Conservation (phyloP, 2,797 vertebrate genomes). For the Notamacropus eugenii region DNA sequence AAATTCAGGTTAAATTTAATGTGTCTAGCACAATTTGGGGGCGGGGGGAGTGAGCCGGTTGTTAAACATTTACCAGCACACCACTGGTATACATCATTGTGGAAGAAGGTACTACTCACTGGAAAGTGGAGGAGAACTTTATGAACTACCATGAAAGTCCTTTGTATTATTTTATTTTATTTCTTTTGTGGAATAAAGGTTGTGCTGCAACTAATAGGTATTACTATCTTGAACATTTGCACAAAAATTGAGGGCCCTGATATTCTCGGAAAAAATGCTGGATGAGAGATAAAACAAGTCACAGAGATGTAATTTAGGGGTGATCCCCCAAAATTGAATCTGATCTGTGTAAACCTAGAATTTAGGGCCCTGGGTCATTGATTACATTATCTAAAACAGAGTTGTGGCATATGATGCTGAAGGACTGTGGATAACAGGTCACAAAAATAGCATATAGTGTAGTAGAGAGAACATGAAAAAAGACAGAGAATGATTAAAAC, state of each 20-base stretch:
- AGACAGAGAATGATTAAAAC: conserved; percentile 6
- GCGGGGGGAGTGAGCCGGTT: neutral
- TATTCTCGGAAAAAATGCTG: neutral
- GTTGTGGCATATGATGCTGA: neutral
- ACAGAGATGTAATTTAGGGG: neutral
- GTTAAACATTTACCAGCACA: neutral
- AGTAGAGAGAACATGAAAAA: neutral
- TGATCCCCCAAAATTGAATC: neutral
- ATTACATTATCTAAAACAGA: neutral
- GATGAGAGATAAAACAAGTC: neutral
- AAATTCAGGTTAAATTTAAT: neutral
- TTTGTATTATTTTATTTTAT: neutral
- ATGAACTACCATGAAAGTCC: neutral
- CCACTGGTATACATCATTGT: neutral
- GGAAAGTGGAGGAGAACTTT: neutral
- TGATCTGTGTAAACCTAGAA: neutral
- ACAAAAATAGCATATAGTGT: conserved; percentile 4
- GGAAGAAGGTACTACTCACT: neutral
- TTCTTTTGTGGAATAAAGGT: neutral
- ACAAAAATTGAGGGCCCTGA: neutral
- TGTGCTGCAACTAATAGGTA: neutral
- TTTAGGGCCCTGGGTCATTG: neutral
- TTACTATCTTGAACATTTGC: neutral
- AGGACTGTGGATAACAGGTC: too few species aligned
- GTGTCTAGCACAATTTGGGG: neutral